phyloP scores from a whole-genome alignment of 2,797 vertebrate species.

The Arvicola amphibius region DNA sequence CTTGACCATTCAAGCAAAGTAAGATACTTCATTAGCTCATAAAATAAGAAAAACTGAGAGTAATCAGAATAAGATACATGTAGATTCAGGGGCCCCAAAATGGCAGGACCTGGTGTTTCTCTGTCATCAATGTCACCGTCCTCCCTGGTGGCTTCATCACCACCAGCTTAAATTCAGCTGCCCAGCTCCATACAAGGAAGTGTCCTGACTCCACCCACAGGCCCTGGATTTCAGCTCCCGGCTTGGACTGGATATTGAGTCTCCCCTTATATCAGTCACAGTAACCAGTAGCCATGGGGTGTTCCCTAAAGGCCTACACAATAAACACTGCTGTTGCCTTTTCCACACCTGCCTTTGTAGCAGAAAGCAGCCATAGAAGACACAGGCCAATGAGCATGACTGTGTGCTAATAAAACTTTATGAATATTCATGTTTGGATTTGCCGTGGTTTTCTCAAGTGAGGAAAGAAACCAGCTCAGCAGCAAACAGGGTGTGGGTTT shows the following conservation, averaged over 20 bases:
- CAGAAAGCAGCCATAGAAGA: background rate
- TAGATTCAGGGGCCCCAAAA: background rate
- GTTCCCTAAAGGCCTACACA: background rate
- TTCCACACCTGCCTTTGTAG: background rate
- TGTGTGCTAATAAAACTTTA: slow-evolving; percentile 56
- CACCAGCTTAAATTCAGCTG: background rate
- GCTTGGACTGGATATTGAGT: background rate
- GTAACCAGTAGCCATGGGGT: background rate
- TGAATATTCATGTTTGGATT: background rate
- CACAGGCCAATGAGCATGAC: background rate
- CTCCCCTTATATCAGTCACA: background rate
- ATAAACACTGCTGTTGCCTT: background rate
- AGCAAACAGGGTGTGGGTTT: background rate
- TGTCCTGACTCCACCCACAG: too few species aligned
- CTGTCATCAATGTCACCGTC: background rate
- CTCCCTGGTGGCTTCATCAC: background rate
- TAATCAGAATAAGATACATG: background rate
- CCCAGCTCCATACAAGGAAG: background rate
- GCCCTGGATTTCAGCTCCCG: background rate
- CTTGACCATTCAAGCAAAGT: background rate
- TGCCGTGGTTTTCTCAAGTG: background rate
- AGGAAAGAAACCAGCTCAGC: accelerated
- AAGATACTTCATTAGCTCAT: background rate
- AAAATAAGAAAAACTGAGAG: background rate
- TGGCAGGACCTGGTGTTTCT: background rate